Conservation (phyloP, 2,797 vertebrate genomes). For the Periparus ater region DNA sequence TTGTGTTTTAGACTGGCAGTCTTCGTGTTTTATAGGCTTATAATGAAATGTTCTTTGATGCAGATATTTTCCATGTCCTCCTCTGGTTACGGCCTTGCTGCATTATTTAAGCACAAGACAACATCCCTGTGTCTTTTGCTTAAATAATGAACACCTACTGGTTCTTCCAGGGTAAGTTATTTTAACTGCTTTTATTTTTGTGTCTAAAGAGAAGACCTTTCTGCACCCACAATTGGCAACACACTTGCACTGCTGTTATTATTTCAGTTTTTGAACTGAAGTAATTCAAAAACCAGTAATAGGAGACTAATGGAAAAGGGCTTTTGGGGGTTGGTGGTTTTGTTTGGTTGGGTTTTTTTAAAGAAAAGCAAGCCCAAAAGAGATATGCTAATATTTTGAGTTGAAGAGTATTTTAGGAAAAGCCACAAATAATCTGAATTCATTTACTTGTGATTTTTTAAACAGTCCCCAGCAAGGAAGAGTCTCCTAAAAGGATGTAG, state of each 20-base stretch:
- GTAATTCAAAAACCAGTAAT: background rate
- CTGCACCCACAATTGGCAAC: background rate
- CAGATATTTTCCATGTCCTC: background rate
- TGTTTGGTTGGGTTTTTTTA: background rate
- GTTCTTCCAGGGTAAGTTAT: background rate
- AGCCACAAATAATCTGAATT: background rate
- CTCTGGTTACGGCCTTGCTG: background rate
- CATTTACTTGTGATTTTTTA: background rate
- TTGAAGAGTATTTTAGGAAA: background rate
- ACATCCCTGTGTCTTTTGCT: background rate
- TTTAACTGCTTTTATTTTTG: background rate
- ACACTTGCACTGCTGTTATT: background rate
- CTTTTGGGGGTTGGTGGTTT: background rate
- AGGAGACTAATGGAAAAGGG: background rate
- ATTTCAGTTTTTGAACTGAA: background rate
- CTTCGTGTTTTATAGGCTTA: background rate
- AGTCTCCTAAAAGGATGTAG: background rate
- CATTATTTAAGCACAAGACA: too few relatives aligned
- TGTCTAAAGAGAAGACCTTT: background rate
- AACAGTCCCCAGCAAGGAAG: fast-evolving
- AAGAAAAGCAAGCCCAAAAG: background rate
- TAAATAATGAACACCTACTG: background rate
- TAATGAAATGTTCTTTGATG: background rate
- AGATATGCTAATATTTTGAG: background rate
- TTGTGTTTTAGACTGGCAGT: background rate